Evolutionary conservation across 2,888 invertebrate species (phyloP).

Genomic region (Nomada fucata): DNA sequence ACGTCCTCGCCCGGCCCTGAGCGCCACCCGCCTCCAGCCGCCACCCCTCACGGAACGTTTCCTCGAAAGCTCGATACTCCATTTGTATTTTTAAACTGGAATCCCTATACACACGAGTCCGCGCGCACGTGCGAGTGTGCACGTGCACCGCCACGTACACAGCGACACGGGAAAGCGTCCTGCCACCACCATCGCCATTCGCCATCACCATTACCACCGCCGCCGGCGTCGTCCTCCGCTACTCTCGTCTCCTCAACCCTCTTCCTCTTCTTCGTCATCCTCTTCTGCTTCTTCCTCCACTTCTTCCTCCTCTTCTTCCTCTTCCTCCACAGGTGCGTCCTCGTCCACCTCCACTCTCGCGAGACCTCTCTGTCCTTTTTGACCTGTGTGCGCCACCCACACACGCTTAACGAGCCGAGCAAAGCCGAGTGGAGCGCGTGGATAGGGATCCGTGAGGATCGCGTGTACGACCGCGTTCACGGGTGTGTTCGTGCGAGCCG

Average conservation of each 20-base stretch:
- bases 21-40: slow-evolving; percentile 62
- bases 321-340: slow-evolving; percentile 32
- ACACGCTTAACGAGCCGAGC: slow-evolving; percentile 62
- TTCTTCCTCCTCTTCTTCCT: slow-evolving; percentile 22
- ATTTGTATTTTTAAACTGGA: slow-evolving; percentile 84
- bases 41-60: slow-evolving; percentile 73
- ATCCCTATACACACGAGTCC: slow-evolving; percentile 78
- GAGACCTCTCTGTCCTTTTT: slow-evolving; percentile 40
- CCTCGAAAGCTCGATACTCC: slow-evolving; percentile 83
- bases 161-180: slow-evolving; percentile 69
- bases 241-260: slow-evolving; percentile 65
- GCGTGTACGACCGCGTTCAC: slow-evolving; percentile 24
- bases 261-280: slow-evolving; percentile 62
- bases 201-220: slow-evolving; percentile 81
- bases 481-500: slow-evolving; percentile 39
- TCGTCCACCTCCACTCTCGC: slow-evolving; percentile 47
- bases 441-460: slow-evolving; percentile 47
- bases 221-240: slow-evolving; percentile 68
- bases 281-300: slow-evolving; percentile 39
- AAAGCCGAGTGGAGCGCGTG: slow-evolving; percentile 41
- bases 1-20: slow-evolving; percentile 72
- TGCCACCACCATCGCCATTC: slow-evolving; percentile 80
- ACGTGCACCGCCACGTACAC: slow-evolving; percentile 46
- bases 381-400: slow-evolving; percentile 57
- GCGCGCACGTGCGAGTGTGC: slow-evolving; percentile 31